These are phyloP conservation scores for Dicranocentrus wangi DNA, from an alignment of 2,888 invertebrate genomes.

Conservation along the genomic window DNA sequence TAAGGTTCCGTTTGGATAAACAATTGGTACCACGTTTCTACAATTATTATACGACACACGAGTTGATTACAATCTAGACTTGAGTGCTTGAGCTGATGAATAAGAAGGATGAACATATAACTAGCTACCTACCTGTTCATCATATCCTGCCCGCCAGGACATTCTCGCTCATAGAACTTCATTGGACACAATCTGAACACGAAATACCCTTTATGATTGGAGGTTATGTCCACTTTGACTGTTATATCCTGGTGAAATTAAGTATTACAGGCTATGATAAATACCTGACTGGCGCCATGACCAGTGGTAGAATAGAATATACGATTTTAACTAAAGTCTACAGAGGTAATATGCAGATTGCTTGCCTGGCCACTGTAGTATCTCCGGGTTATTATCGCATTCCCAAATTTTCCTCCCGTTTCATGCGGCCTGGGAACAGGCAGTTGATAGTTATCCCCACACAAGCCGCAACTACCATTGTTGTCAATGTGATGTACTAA, in stretches of 20 bases:
- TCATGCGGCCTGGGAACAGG: slow-evolving; percentile 87
- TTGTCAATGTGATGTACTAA: slow-evolving; percentile 68
- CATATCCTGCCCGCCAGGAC: slow-evolving; percentile 85
- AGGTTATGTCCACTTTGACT: slow-evolving; percentile 89
- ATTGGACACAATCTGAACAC: slow-evolving; percentile 90
- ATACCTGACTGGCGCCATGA: too few relatives aligned
- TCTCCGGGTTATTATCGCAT: slow-evolving; percentile 87
- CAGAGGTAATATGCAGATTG: not conserved
- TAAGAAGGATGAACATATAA: too few relatives aligned
- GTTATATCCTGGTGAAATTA: slow-evolving; percentile 81
- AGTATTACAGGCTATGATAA: not conserved
- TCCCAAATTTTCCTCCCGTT: slow-evolving; percentile 89
- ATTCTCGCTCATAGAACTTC: slow-evolving; percentile 84
- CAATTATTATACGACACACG: not conserved
- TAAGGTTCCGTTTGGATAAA: slow-evolving; percentile 47
- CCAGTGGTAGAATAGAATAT: too few relatives aligned
- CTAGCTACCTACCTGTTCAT: slow-evolving; percentile 82
- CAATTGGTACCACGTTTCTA: slow-evolving; percentile 47
- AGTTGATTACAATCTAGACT: too few relatives aligned
- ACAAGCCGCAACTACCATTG: slow-evolving; percentile 88
- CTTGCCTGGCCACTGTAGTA: slow-evolving; percentile 87
- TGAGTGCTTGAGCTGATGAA: too few relatives aligned
- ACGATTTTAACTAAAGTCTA: too few relatives aligned
- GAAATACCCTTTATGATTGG: slow-evolving; percentile 91
- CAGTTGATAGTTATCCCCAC: slow-evolving; percentile 88